Evolutionary conservation across 2,888 invertebrate species (phyloP).

Genomic region (Baronia brevicornis): DNA sequence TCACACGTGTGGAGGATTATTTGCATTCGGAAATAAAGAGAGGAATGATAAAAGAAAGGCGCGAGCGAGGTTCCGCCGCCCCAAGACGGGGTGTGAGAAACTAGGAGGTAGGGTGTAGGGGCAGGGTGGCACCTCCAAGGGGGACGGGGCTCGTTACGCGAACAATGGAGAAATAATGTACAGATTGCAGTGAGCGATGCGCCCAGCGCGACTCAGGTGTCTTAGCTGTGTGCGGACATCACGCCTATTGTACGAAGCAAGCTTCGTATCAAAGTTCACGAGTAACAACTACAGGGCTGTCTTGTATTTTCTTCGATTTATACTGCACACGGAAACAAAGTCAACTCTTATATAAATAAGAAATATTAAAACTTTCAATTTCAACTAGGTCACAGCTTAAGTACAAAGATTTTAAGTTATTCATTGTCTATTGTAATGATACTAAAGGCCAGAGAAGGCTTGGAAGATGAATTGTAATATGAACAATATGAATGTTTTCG

Average conservation of each 20-base stretch:
- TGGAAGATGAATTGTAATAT: too few relatives aligned
- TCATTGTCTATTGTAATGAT: too few relatives aligned
- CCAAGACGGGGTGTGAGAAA: constrained; percentile 71
- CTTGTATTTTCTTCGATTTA: too few relatives aligned
- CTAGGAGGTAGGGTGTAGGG: constrained; percentile 41
- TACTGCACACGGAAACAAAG: too few relatives aligned
- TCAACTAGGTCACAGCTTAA: too few relatives aligned
- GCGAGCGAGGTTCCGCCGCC: constrained; percentile 73
- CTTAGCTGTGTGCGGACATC: constrained; percentile 60
- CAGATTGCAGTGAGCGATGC: constrained; percentile 77
- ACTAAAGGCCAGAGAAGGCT: too few relatives aligned
- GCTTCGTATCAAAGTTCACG: constrained; percentile 15
- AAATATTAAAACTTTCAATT: too few relatives aligned
- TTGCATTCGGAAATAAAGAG: constrained; percentile 77
- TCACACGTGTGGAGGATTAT: constrained; percentile 78
- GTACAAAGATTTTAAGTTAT: too few relatives aligned
- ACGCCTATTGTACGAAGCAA: constrained; percentile 27
- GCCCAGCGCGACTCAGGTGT: constrained; percentile 73
- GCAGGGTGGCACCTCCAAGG: constrained; percentile 34
- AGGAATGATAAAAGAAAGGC: constrained; percentile 76
- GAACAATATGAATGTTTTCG: too few relatives aligned
- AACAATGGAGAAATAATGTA: constrained; percentile 77
- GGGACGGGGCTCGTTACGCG: constrained; percentile 72
- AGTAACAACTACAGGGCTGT: constrained; percentile 4
- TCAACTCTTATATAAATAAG: too few relatives aligned